phyloP scores from a whole-genome alignment of 92 coral and sea anemone species.

The Phymanthus crucifer region DNA sequence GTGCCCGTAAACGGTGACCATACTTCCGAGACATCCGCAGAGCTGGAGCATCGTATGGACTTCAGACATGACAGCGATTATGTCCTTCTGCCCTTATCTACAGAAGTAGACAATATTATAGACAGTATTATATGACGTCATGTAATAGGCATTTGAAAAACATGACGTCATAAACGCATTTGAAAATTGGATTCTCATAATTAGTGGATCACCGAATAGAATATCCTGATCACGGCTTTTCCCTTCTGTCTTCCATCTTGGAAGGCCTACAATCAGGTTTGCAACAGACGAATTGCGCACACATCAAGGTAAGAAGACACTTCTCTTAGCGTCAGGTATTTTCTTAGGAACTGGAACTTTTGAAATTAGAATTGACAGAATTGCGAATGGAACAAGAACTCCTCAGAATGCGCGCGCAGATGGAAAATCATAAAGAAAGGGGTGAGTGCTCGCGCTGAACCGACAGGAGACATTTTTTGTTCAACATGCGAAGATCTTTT shows the following conservation, averaged over 20 bases:
- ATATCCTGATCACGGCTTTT: not conserved
- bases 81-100: too few relatives aligned
- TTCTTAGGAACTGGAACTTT: not conserved
- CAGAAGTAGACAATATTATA: too few relatives aligned
- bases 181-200: not conserved
- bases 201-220: not conserved
- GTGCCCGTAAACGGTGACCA: too few relatives aligned
- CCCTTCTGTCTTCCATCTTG: not conserved
- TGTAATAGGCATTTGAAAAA: not conserved
- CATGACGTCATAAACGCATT: not conserved
- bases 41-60: too few relatives aligned
- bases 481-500: too few relatives aligned
- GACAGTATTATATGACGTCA: not conserved
- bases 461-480: too few relatives aligned
- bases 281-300: not conserved
- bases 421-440: too few relatives aligned
- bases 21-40: too few relatives aligned
- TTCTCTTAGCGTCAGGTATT: too few relatives aligned
- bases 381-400: not conserved
- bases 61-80: too few relatives aligned
- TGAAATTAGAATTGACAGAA: not conserved
- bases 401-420: not conserved
- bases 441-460: too few relatives aligned
- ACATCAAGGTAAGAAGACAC: not conserved
- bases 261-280: not conserved